Percentiles rank a stretch among this genome's conserved stretches.
Conservation (phyloP, 2,888 invertebrate species). For the Netelia virgata region DNA sequence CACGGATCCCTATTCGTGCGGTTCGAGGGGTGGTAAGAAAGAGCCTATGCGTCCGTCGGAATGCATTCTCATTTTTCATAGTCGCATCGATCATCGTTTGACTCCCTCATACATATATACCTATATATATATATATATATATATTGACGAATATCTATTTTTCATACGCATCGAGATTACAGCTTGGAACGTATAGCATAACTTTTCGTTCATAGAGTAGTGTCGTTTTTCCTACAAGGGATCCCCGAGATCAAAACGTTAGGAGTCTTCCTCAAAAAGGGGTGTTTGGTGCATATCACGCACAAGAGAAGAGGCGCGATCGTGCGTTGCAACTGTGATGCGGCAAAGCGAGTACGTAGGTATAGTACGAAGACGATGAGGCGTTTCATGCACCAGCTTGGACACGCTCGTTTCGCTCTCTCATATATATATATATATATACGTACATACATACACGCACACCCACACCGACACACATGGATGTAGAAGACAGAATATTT, state of each 20-base stretch:
- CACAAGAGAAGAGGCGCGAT: slow-evolving; percentile 3
- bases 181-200: no score
- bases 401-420: slow-evolving; percentile 11
- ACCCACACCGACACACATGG: background rate
- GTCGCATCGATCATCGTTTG: slow-evolving; percentile 62
- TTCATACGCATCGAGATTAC: slow-evolving; percentile 30
- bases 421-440: background rate
- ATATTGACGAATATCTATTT: background rate
- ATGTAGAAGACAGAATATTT: slow-evolving; percentile 25
- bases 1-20: no score
- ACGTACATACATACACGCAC: background rate
- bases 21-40: slow-evolving; percentile 14
- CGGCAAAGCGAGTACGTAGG: slow-evolving; percentile 31
- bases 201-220: background rate
- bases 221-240: slow-evolving; percentile 23
- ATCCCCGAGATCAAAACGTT: slow-evolving; percentile 54
- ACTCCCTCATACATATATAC: background rate
- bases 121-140: slow-evolving; percentile 3
- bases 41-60: slow-evolving; percentile 37
- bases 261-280: slow-evolving; percentile 50
- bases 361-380: slow-evolving; percentile 25
- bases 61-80: slow-evolving; percentile 62
- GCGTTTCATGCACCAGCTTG: slow-evolving; percentile 38
- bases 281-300: slow-evolving; percentile 36
- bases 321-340: slow-evolving; percentile 16